A percentile compares a stretch with the other conserved stretches of the same genome.
Evolutionary conservation across 2,888 invertebrate species (phyloP).

Genomic region (Phaedon cochleariae): DNA sequence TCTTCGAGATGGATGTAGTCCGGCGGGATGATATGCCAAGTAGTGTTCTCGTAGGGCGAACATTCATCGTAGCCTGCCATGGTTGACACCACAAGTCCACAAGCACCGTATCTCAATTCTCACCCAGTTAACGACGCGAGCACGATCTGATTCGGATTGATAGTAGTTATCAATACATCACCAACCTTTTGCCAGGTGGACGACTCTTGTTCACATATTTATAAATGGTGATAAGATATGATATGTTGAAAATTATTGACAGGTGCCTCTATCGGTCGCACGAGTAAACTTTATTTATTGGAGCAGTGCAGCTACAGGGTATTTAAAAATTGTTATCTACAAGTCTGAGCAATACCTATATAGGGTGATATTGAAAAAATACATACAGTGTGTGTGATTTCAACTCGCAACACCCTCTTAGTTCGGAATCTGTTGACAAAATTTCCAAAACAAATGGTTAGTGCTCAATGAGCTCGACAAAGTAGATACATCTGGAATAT

Average conservation of each 20-base stretch:
- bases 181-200: slow-evolving; percentile 51
- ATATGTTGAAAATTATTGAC: slow-evolving; percentile 46
- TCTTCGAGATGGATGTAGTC: slow-evolving; percentile 76
- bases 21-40: slow-evolving; percentile 76
- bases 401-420: too few relatives aligned
- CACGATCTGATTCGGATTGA: slow-evolving; percentile 27
- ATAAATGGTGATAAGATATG: slow-evolving; percentile 50
- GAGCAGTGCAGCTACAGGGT: not conserved
- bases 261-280: slow-evolving; percentile 41
- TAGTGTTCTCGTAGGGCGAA: slow-evolving; percentile 65
- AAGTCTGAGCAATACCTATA: too few relatives aligned
- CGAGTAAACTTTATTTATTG: not conserved
- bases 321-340: too few relatives aligned
- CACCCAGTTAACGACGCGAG: slow-evolving; percentile 21
- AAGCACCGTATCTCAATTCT: slow-evolving; percentile 13
- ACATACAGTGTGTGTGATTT: too few relatives aligned
- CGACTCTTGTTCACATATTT: slow-evolving; percentile 48
- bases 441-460: too few relatives aligned
- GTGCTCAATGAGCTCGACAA: too few relatives aligned
- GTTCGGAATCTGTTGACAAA: too few relatives aligned
- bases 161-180: slow-evolving; percentile 39
- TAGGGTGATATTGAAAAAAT: too few relatives aligned
- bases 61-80: slow-evolving; percentile 72
- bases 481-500: too few relatives aligned
- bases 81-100: slow-evolving; percentile 12